A percentile compares a stretch with the other conserved stretches of the same genome.
Conservation (phyloP, 2,888 invertebrate genomes). For the Esperia sulphurella region DNA sequence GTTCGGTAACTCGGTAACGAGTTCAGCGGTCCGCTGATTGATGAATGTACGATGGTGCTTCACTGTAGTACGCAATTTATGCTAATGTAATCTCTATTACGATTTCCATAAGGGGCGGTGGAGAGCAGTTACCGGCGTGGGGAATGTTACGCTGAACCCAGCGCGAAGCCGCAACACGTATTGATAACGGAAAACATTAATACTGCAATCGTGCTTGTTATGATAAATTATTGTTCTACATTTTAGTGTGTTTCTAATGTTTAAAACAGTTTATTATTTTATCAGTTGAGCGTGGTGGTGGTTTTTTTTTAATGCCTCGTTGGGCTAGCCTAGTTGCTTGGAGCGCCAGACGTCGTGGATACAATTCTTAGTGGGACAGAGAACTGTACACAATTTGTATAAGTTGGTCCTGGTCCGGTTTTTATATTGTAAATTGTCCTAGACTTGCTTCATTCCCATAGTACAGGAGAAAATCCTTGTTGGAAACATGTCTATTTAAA, state of each 20-base stretch:
- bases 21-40: constrained; percentile 69
- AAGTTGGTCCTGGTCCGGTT: too few species aligned
- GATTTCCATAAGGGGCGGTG: not conserved
- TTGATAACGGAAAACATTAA: constrained; percentile 60
- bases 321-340: too few species aligned
- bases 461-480: too few species aligned
- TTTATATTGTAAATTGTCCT: too few species aligned
- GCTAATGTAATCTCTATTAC: constrained; percentile 4
- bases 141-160: not conserved
- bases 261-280: too few species aligned
- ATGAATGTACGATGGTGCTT: constrained; percentile 51
- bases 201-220: constrained; percentile 29
- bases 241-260: too few species aligned
- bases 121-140: not conserved
- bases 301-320: not conserved
- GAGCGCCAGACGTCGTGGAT: too few species aligned
- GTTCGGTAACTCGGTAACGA: constrained; percentile 66
- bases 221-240: too few species aligned
- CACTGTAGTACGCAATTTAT: constrained; percentile 11
- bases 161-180: constrained; percentile 42
- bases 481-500: too few species aligned
- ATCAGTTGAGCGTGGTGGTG: not conserved
- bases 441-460: too few species aligned
- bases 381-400: too few species aligned
- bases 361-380: too few species aligned